Conservation (phyloP, 1,140 invertebrate species). For the Chionoecetes opilio region DNA sequence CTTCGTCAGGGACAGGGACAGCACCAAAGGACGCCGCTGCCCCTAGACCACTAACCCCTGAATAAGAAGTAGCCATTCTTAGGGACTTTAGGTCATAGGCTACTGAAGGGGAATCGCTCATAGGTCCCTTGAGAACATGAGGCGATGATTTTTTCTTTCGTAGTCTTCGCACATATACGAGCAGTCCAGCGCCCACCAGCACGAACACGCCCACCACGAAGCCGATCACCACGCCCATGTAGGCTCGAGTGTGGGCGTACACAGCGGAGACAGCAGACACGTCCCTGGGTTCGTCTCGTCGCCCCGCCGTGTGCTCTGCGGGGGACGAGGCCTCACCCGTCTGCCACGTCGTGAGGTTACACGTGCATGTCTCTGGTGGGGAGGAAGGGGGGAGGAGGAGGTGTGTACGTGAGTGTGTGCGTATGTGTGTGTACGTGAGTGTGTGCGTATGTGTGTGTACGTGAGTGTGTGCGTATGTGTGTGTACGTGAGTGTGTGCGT, state of each 20-base stretch:
- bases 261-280: slow-evolving; percentile 77
- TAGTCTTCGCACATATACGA: slow-evolving; percentile 89
- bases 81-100: slow-evolving; percentile 89
- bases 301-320: slow-evolving; percentile 82
- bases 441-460: slow-evolving; percentile 47
- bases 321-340: slow-evolving; percentile 68
- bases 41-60: slow-evolving; percentile 82
- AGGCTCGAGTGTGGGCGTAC: slow-evolving; percentile 85
- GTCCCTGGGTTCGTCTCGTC: slow-evolving; percentile 83
- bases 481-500: slow-evolving; percentile 38
- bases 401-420: not conserved
- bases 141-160: slow-evolving; percentile 89
- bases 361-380: slow-evolving; percentile 81
- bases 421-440: not conserved
- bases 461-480: slow-evolving; percentile 60
- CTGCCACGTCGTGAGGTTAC: slow-evolving; percentile 82
- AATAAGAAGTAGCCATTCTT: slow-evolving; percentile 85
- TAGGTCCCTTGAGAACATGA: slow-evolving; percentile 88
- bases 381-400: not conserved
- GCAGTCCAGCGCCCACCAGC: slow-evolving; percentile 86
- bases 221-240: slow-evolving; percentile 92
- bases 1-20: slow-evolving; percentile 83
- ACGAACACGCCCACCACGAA: slow-evolving; percentile 89
- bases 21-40: slow-evolving; percentile 84
- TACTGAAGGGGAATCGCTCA: slow-evolving; percentile 83